Evolutionary conservation across 2,113 vertebrate species (phyloP).

Genomic region (Amphilophus citrinellus): DNA sequence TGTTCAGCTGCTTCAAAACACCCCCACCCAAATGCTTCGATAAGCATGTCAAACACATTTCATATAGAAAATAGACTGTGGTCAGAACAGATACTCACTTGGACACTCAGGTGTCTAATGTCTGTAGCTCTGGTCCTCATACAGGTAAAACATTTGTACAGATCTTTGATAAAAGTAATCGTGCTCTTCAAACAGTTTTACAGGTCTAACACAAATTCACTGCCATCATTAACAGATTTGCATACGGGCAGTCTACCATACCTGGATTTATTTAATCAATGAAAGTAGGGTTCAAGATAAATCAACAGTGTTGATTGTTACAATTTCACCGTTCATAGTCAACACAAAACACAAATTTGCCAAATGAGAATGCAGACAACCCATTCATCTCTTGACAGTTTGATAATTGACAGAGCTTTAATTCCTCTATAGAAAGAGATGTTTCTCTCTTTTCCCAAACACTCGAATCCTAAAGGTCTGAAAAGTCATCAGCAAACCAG

Average conservation of each 20-base stretch:
- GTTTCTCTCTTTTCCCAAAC: slow-evolving; percentile 82
- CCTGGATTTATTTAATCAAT: slow-evolving; percentile 81
- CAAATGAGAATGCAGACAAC: slow-evolving; percentile 59
- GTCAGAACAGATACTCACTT: slow-evolving; percentile 59
- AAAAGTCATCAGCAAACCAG: slow-evolving; percentile 39
- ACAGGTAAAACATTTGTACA: slow-evolving; percentile 35
- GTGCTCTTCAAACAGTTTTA: slow-evolving; percentile 10
- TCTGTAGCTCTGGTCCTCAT: slow-evolving; percentile 38
- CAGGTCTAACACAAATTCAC: slow-evolving; percentile 16
- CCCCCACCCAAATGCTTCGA: not conserved
- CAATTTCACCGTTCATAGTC: slow-evolving; percentile 70
- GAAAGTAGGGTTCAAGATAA: slow-evolving; percentile 74
- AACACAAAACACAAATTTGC: slow-evolving; percentile 46
- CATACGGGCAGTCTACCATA: slow-evolving; percentile 63
- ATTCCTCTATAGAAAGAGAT: slow-evolving; percentile 58
- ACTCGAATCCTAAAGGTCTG: slow-evolving; percentile 60
- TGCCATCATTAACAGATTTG: slow-evolving; percentile 58
- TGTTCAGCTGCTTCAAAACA: not conserved
- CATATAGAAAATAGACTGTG: not conserved
- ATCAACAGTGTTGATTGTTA: slow-evolving; percentile 47
- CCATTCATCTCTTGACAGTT: slow-evolving; percentile 69
- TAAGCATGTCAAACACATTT: slow-evolving; percentile 2
- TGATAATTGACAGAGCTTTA: slow-evolving; percentile 29
- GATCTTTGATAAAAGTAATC: slow-evolving; percentile 1
- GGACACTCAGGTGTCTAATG: slow-evolving; percentile 28